These are phyloP conservation scores for Cyclargus thomasi DNA, from an alignment of 1,140 invertebrate genomes.

Conservation along the genomic window DNA sequence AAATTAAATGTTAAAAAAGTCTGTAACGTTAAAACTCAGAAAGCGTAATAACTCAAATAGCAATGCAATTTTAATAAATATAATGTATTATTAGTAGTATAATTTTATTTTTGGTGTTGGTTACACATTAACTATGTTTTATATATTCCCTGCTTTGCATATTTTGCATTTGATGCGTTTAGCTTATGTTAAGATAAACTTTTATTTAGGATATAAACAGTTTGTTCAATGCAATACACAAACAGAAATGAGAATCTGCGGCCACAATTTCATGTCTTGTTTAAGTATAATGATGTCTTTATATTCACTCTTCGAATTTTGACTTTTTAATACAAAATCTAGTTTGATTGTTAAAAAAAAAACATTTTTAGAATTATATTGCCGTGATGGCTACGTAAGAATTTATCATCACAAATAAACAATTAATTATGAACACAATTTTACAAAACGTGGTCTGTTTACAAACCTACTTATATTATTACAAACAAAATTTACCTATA, in stretches of 20 bases:
- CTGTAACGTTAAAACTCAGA: too few relatives aligned
- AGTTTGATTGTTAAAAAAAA: too few relatives aligned
- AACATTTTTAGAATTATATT: neutral
- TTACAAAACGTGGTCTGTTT: neutral
- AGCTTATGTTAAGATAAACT: neutral
- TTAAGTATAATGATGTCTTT: too few relatives aligned
- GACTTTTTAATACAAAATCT: too few relatives aligned
- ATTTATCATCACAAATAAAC: neutral
- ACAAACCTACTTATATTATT: neutral
- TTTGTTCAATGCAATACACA: neutral
- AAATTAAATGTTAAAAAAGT: too few relatives aligned
- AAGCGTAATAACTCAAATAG: too few relatives aligned
- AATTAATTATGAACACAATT: neutral
- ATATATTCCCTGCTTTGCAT: neutral
- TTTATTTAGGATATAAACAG: neutral
- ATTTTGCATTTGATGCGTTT: slow-evolving; percentile 8
- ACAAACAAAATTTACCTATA: too few relatives aligned
- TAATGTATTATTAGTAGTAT: neutral
- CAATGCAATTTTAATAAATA: too few relatives aligned
- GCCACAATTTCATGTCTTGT: too few relatives aligned
- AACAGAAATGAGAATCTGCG: too few relatives aligned
- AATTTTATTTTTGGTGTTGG: slow-evolving; percentile 10
- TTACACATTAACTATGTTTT: slow-evolving; percentile 7
- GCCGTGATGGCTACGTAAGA: neutral
- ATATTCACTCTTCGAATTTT: too few relatives aligned